Percentiles rank a stretch among this genome's conserved stretches.
phyloP scores from a whole-genome alignment of 2,113 vertebrate species.

The Aegypius monachus region DNA sequence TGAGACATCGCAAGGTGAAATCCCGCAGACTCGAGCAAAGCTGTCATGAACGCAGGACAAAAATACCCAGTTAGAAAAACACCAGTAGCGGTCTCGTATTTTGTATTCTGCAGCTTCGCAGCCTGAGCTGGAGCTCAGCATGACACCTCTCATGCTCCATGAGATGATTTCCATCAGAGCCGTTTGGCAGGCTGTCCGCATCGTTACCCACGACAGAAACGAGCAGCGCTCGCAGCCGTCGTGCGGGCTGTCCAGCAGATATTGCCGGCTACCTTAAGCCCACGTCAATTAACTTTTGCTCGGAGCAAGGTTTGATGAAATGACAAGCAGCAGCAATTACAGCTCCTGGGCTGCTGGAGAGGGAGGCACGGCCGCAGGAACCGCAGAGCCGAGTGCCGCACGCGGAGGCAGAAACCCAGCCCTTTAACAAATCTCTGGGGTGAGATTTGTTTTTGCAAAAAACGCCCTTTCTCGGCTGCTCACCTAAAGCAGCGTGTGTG shows the following conservation, averaged over 20 bases:
- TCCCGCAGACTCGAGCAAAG: accelerated
- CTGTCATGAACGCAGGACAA: accelerated
- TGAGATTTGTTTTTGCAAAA: background rate
- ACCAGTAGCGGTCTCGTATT: accelerated
- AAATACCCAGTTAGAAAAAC: background rate
- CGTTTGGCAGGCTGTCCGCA: background rate
- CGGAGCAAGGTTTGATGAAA: background rate
- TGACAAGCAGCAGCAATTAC: background rate
- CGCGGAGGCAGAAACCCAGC: background rate
- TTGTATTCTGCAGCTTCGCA: background rate
- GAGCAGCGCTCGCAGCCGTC: background rate
- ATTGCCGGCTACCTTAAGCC: background rate
- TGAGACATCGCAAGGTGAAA: background rate
- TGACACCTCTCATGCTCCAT: background rate
- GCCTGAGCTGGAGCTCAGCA: background rate
- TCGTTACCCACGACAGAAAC: background rate
- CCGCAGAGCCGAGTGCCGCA: accelerated
- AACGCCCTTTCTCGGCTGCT: background rate
- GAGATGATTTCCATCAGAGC: background rate
- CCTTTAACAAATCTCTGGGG: accelerated
- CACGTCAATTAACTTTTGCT: background rate
- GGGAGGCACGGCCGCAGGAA: constrained; percentile 24
- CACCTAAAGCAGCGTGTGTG: accelerated
- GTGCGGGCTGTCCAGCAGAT: background rate
- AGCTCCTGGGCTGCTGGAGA: background rate